Base-by-base conservation (phyloP, 2,113 vertebrate species). In the Macquaria ambigua region DNA sequence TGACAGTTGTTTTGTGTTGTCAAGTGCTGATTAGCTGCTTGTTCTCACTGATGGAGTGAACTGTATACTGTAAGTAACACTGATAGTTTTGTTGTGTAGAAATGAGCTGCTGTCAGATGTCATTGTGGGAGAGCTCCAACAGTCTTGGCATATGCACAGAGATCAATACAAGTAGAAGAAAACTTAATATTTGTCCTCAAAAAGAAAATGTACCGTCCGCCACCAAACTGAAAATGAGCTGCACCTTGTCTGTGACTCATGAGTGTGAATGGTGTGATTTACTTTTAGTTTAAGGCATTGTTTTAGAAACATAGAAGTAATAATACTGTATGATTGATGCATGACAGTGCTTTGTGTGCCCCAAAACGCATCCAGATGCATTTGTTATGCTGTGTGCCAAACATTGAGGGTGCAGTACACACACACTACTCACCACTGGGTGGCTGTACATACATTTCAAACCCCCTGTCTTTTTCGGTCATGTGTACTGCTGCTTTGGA, bases 31-130 rank as follows among this genome's bases (percentile, higher is more conserved):
- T 74, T 31, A 46, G 75, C 74, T 59, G 21, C 43, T 74, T 66
- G 70, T 83, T 79, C 70, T 56, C 50, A 1, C 76, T 66, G 70
- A 82, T 74, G 39, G 66, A 71, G 58, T 6, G 67, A 56, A 28
- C 15, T 43, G 34, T 25, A 50, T 61, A n/a, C 67, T n/a, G 48
- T 64, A 68, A 63, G 74, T 52, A 50, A 67, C 53, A 43, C 43
- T 75, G 63, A 59, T 50, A 14, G 52, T 50, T 50, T 59, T 6
- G 34, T 52, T 41, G 8, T 39, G 15, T 25, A 18, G 3, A 72
- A 43, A 71, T 39, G 1, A 34, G 25, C 23, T 21, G 48, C 25
- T 18, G 39, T 43, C 39, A 71, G 20, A 55, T 39, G 41, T 66
- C 53, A 28, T 8, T 12, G 46, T n/a, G 50, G n/a, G 21, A 21